phyloP scores from a whole-genome alignment of 2,113 vertebrate genomes.

The Datnioides undecimradiatus region DNA sequence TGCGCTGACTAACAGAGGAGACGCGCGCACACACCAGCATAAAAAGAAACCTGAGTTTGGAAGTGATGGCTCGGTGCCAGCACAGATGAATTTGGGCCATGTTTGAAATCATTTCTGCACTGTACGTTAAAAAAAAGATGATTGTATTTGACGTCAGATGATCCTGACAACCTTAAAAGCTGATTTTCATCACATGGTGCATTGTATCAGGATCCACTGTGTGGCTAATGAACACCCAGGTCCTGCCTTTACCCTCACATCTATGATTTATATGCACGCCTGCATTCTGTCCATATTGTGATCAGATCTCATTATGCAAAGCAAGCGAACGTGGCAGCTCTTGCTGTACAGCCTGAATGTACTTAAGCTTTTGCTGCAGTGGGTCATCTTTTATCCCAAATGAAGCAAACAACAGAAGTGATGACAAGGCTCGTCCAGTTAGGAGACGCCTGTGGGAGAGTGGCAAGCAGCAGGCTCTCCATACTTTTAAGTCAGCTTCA shows the following conservation, averaged over 20 bases:
- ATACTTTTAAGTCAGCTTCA: background rate
- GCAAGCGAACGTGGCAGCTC: slow-evolving; percentile 66
- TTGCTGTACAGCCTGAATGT: slow-evolving; percentile 39
- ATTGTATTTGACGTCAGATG: slow-evolving; percentile 30
- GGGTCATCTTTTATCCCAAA: slow-evolving; percentile 37
- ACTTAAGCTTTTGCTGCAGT: slow-evolving; percentile 24
- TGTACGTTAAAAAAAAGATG: background rate
- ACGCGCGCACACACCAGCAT: background rate
- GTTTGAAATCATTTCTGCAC: background rate
- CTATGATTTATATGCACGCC: slow-evolving; percentile 66
- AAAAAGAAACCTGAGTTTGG: background rate
- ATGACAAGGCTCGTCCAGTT: background rate
- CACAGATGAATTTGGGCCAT: background rate
- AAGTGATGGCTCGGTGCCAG: background rate
- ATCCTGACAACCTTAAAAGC: background rate
- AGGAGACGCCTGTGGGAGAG: background rate
- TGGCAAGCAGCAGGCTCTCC: background rate
- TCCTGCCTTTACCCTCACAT: slow-evolving; percentile 36
- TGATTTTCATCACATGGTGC: slow-evolving; percentile 4
- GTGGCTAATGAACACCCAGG: slow-evolving; percentile 52
- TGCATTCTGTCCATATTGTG: slow-evolving; percentile 71
- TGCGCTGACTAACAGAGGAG: background rate
- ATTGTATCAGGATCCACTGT: slow-evolving; percentile 8
- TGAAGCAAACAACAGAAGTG: slow-evolving; percentile 31
- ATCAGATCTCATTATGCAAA: slow-evolving; percentile 75